Evolutionary conservation across 2,113 vertebrate species (phyloP).

Genomic region (Hymenochirus boettgeri): DNA sequence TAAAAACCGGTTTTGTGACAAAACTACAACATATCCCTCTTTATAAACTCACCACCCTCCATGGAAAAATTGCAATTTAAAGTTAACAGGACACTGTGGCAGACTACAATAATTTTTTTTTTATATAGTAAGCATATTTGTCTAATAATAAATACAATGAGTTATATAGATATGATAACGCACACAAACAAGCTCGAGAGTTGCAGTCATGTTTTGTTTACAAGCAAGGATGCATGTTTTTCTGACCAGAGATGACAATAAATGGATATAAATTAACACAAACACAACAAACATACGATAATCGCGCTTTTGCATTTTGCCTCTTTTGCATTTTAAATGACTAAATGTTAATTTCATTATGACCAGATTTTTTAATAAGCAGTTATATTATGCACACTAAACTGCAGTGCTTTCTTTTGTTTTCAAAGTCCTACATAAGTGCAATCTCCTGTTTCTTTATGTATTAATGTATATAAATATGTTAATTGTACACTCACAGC

Average conservation of each 20-base stretch:
- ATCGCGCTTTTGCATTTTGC: neutral
- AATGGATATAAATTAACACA: slow-evolving; percentile 28
- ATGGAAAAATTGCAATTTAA: too few species aligned
- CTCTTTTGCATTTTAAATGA: slow-evolving; percentile 30
- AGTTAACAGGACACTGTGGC: too few species aligned
- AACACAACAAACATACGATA: slow-evolving; percentile 19
- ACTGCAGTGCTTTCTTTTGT: neutral
- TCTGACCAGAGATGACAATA: slow-evolving; percentile 27
- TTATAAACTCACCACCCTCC: too few species aligned
- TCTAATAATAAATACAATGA: too few species aligned
- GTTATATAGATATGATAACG: too few species aligned
- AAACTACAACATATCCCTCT: too few species aligned
- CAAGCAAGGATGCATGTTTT: slow-evolving; percentile 7
- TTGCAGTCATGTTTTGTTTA: neutral
- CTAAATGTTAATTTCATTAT: slow-evolving; percentile 9
- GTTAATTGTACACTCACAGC: neutral
- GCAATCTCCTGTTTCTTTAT: neutral
- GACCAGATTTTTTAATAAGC: neutral
- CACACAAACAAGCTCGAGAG: neutral
- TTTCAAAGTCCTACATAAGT: neutral
- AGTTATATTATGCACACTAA: neutral
- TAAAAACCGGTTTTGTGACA: too few species aligned
- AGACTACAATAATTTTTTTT: too few species aligned
- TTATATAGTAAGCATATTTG: too few species aligned
- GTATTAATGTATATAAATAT: neutral